Evolutionary conservation across 2,888 invertebrate species (phyloP), one percentile per base, ranked within the genome.

Genomic region (Acronicta leporina): DNA sequence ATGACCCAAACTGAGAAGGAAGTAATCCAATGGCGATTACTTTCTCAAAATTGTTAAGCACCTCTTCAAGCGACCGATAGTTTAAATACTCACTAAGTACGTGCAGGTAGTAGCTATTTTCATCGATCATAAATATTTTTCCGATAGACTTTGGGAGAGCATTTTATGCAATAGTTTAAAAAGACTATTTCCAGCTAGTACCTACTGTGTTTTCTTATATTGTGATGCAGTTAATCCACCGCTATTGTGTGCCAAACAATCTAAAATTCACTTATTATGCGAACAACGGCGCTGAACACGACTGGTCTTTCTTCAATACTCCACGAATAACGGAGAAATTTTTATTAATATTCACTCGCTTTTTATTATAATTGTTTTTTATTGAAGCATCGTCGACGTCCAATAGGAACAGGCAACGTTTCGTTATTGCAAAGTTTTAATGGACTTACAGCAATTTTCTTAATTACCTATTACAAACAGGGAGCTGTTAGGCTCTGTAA

Each of bases 301-400:
- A 10, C 51, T 13, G 15, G 44, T 15, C 9, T 42, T 35, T 30
- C 27, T 40, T 38, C n/a, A 16, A n/a, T 15, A 43, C 44, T 51
- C 38, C n/a, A 47, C 16, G 10, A 52, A 16, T 11, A 14, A 16
- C 35, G 38, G 11, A 4, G 5, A 7, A 15, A 9, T 27, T 13
- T 42, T 33, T 6, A 5, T 48, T 42, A 45, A 14, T 10, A 38
- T 46, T 47, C 16, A 14, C 40, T 50, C 33, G 10, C 14, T 45
- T 68, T 51, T 43, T 55, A 58, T 27, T 43, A 46, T 55, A 63
- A 68, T 46, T 63, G 51, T 33, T 41, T 64, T 46, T 33, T 14
- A 46, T 52, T 45, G 25, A 27, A 48, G 51, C 33, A 11, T 10
- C n/a, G 38, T 16, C 20, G 25, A 15, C 11, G 2, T 15, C 27